These are phyloP conservation scores for Delphinus delphis DNA, from an alignment of 2,113 vertebrate genomes.

Conservation along the genomic window DNA sequence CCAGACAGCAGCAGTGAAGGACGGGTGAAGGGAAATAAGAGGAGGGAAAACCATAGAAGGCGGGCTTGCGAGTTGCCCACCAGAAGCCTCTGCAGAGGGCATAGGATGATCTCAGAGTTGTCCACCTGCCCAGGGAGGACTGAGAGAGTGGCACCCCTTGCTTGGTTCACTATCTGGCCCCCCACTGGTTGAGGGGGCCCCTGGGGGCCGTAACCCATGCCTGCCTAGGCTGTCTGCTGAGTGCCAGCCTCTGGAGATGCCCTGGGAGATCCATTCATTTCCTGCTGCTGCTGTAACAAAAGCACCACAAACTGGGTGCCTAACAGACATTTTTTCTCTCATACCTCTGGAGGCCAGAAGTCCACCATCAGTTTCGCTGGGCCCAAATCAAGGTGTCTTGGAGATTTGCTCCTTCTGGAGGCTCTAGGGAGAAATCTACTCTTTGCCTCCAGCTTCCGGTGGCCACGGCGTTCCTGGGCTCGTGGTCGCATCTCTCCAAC, in stretches of 20 bases:
- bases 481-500: too few species aligned
- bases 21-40: background rate
- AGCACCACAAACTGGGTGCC: background rate
- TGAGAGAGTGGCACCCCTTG: too few species aligned
- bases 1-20: background rate
- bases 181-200: background rate
- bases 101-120: background rate
- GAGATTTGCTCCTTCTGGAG: background rate
- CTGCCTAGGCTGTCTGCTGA: background rate
- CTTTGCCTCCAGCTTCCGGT: background rate
- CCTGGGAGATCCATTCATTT: background rate
- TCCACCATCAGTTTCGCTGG: background rate
- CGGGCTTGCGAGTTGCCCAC: accelerated
- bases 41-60: background rate
- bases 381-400: background rate
- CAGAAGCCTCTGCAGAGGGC: background rate
- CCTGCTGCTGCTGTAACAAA: background rate
- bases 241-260: background rate
- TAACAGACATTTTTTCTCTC: background rate
- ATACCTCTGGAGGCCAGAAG: background rate
- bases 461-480: background rate
- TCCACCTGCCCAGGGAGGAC: background rate
- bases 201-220: accelerated
- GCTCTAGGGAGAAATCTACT: background rate
- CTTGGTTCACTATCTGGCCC: background rate